These are phyloP conservation scores for Phymastichus coffea DNA, from an alignment of 1,140 invertebrate species.

Conservation along the genomic window DNA sequence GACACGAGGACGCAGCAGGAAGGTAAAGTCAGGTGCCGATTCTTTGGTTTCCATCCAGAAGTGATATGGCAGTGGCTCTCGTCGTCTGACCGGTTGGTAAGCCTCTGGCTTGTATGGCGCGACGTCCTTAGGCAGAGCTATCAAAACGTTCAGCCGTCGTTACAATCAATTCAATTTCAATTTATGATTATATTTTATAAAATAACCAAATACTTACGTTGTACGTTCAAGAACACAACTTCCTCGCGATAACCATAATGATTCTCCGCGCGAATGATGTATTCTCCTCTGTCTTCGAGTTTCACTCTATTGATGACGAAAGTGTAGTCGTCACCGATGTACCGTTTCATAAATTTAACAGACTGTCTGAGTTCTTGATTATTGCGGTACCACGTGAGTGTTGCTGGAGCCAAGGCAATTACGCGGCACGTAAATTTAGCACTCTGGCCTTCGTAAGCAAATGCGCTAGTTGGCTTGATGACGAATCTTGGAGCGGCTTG, in stretches of 20 bases:
- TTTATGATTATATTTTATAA: constrained; percentile 14
- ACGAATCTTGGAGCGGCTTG: constrained; percentile 98
- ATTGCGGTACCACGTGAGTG: constrained; percentile 93
- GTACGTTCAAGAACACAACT: constrained; percentile 95
- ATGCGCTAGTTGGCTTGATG: constrained; percentile 91
- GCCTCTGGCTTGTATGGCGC: constrained; percentile 76
- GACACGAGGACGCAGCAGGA: constrained; percentile 94
- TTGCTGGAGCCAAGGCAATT: constrained; percentile 90
- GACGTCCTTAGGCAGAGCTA: constrained; percentile 79
- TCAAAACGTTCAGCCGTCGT: background rate
- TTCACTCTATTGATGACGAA: constrained; percentile 96
- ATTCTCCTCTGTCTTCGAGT: constrained; percentile 93
- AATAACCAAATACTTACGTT: constrained; percentile 72
- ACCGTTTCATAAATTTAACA: constrained; percentile 99
- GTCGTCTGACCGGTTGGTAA: constrained; percentile 66
- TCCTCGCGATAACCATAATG: constrained; percentile 96
- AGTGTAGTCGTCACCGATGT: constrained; percentile 93
- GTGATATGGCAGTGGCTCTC: constrained; percentile 79
- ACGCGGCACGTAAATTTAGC: constrained; percentile 97
- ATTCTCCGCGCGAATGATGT: constrained; percentile 96
- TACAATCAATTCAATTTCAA: constrained; percentile 6
- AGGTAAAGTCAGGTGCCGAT: constrained; percentile 91
- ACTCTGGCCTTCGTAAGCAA: constrained; percentile 95
- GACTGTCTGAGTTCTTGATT: constrained; percentile 93
- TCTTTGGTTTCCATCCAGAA: constrained; percentile 89